Conservation (phyloP, 2,797 vertebrate species). For the Fundulus diaphanus region DNA sequence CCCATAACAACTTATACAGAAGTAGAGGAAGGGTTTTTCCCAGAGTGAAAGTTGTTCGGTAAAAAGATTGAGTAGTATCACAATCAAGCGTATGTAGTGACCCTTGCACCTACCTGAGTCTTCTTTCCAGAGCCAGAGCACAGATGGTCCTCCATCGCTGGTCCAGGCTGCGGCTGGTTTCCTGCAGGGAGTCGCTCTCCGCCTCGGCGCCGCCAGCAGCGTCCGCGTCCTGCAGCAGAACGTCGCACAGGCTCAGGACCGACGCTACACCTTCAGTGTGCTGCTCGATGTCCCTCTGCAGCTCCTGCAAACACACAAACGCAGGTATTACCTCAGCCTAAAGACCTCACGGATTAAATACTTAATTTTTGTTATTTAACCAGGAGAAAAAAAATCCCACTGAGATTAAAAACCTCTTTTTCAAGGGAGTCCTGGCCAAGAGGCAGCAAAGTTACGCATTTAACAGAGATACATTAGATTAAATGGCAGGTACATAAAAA, state of each 20-base stretch:
- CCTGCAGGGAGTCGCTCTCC: constrained; percentile 90
- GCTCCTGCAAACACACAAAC: constrained; percentile 80
- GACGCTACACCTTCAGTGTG: constrained; percentile 90
- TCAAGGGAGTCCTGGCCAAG: too few relatives aligned
- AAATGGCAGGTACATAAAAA: too few relatives aligned
- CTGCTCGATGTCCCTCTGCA: constrained; percentile 94
- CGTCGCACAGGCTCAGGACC: constrained; percentile 89
- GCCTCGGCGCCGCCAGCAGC: constrained; percentile 76
- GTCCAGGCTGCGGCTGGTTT: constrained; percentile 91
- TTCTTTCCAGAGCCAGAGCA: constrained; percentile 90
- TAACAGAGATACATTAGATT: too few relatives aligned
- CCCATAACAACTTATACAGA: background rate
- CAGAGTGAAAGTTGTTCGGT: background rate
- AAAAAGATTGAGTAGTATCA: background rate
- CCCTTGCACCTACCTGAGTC: constrained; percentile 81
- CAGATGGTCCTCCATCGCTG: constrained; percentile 95
- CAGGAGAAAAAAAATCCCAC: too few relatives aligned
- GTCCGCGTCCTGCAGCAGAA: constrained; percentile 88
- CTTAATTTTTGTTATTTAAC: too few relatives aligned
- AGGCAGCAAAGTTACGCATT: too few relatives aligned
- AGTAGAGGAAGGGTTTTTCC: background rate
- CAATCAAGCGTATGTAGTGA: background rate
- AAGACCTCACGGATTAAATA: constrained; percentile 16
- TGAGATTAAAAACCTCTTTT: too few relatives aligned
- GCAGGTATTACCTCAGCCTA: constrained; percentile 12